These are phyloP conservation scores for Coptodon bakossiorum DNA, from an alignment of 2,113 vertebrate genomes.

Conservation along the genomic window DNA sequence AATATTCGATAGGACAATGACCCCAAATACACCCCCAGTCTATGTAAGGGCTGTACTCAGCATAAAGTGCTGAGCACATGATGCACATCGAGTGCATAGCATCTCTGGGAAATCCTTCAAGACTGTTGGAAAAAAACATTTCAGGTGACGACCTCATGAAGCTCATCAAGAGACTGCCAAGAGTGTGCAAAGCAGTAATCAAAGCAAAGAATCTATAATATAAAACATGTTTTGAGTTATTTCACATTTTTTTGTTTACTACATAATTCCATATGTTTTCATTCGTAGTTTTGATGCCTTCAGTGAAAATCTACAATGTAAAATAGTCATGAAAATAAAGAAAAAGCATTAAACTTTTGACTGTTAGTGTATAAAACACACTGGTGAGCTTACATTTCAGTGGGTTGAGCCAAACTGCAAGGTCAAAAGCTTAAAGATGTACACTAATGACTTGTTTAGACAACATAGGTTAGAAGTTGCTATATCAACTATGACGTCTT, in stretches of 20 bases:
- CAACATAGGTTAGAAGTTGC: background rate
- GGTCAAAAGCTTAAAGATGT: background rate
- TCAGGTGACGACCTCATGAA: background rate
- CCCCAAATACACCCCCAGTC: too few relatives aligned
- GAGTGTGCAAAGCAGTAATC: background rate
- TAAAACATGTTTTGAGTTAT: background rate
- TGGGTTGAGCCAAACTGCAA: background rate
- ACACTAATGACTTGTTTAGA: background rate
- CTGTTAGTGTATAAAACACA: background rate
- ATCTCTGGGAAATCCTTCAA: background rate
- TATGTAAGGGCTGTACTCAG: too few relatives aligned
- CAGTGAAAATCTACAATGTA: background rate
- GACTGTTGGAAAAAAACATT: accelerated
- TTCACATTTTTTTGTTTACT: background rate
- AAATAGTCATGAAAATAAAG: background rate
- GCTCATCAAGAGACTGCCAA: background rate
- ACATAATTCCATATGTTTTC: background rate
- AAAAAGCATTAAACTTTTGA: background rate
- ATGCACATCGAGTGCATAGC: background rate
- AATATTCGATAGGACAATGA: too few relatives aligned
- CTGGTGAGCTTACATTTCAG: background rate
- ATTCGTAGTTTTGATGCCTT: background rate
- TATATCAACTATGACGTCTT: background rate
- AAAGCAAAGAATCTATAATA: background rate
- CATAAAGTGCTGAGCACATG: too few relatives aligned